Evolutionary conservation across 1,140 invertebrate genomes (phyloP).

Genomic region (Delia radicum): DNA sequence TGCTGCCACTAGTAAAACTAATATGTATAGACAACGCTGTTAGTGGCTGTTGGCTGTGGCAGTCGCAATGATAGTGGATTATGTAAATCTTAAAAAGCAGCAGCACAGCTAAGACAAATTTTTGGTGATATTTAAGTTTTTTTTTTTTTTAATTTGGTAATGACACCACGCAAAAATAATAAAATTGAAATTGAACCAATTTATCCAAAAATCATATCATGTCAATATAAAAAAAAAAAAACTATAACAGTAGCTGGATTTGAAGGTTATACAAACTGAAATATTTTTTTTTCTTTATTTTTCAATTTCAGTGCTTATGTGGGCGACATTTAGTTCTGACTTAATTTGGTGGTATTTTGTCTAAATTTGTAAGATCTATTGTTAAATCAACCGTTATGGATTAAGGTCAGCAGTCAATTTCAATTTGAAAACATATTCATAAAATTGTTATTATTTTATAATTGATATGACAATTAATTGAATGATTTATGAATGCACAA

Average conservation of each 20-base stretch:
- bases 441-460: background rate
- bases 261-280: background rate
- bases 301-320: conserved; percentile 1
- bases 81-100: conserved; percentile 8
- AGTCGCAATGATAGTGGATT: background rate
- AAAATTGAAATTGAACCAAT: conserved; percentile 17
- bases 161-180: background rate
- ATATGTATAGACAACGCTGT: no score
- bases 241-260: background rate
- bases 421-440: background rate
- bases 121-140: background rate
- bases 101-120: background rate
- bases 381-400: background rate
- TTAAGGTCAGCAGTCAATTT: background rate
- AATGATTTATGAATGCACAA: background rate
- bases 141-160: background rate
- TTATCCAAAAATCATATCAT: background rate
- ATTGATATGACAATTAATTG: background rate
- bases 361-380: background rate
- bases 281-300: background rate
- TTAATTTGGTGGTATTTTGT: conserved; percentile 17
- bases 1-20: no score
- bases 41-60: background rate
- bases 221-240: background rate
- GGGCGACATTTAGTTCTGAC: background rate